Evolutionary conservation across 2,113 vertebrate genomes (phyloP).

Genomic region (Menura novaehollandiae): DNA sequence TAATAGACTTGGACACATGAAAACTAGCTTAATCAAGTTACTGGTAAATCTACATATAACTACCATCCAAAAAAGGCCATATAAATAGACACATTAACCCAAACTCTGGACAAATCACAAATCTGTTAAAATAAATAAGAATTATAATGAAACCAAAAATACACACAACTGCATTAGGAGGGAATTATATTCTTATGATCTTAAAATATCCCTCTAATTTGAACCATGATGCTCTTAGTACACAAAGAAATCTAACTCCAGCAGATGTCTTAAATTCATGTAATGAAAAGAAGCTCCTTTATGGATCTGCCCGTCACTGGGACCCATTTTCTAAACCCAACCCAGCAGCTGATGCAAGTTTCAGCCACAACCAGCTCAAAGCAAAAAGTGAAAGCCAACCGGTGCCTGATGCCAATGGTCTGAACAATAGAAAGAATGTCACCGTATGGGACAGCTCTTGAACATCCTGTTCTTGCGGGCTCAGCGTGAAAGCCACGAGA

Average conservation of each 20-base stretch:
- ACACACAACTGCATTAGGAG: constrained; percentile 39
- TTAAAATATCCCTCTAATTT: constrained; percentile 71
- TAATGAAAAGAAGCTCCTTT: constrained; percentile 46
- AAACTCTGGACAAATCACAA: constrained; percentile 23
- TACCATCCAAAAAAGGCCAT: neutral
- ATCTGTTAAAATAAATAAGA: constrained; percentile 41
- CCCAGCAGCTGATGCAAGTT: constrained; percentile 12
- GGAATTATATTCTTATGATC: constrained; percentile 60
- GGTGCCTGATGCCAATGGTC: neutral
- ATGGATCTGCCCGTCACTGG: neutral
- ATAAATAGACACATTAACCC: constrained; percentile 10
- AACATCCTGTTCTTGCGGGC: constrained; percentile 11
- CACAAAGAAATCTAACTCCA: constrained; percentile 57
- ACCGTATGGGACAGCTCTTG: constrained; percentile 5
- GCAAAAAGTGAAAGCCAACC: constrained; percentile 51
- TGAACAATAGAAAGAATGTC: constrained; percentile 24
- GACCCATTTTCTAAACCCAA: neutral
- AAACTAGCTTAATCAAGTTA: neutral
- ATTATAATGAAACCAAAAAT: constrained; percentile 56
- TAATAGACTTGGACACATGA: neutral
- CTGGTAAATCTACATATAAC: neutral
- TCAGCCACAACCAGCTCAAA: constrained; percentile 50
- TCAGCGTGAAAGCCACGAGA: constrained; percentile 22
- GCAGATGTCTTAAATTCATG: constrained; percentile 62
- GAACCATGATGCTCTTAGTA: constrained; percentile 62